phyloP scores from a whole-genome alignment of 2,797 vertebrate species.

The Dendrocincla fuliginosa region DNA sequence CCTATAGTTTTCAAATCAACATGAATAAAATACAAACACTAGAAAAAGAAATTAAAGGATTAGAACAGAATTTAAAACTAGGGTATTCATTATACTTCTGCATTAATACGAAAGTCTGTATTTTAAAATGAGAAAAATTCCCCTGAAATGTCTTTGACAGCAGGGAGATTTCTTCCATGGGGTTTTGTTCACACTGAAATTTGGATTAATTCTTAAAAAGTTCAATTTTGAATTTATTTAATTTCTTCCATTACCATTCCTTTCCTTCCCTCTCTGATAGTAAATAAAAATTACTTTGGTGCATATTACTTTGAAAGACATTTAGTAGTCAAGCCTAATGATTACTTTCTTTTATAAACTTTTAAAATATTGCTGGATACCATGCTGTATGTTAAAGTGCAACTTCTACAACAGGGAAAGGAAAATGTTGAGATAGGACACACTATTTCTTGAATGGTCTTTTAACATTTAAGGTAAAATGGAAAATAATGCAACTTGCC shows the following conservation, averaged over 20 bases:
- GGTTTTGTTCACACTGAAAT: not conserved
- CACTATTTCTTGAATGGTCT: not conserved
- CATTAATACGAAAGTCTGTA: not conserved
- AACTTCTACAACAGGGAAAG: not conserved
- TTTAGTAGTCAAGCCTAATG: not conserved
- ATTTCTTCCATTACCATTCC: not conserved
- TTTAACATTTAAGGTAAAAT: not conserved
- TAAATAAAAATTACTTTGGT: not conserved
- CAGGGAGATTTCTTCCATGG: not conserved
- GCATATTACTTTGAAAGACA: not conserved
- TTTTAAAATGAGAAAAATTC: not conserved
- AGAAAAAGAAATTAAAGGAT: not conserved
- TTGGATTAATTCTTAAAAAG: not conserved
- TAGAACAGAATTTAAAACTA: not conserved
- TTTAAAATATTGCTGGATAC: not conserved
- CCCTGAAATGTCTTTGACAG: not conserved
- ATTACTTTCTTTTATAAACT: not conserved
- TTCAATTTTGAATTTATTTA: not conserved
- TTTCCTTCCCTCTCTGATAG: not conserved
- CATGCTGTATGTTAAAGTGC: not conserved
- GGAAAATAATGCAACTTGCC: not conserved
- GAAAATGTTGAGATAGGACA: not conserved
- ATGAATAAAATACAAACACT: not conserved
- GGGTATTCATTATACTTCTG: not conserved
- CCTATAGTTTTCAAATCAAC: not conserved